Evolutionary conservation across 2,888 invertebrate genomes (phyloP).

Genomic region (Leptinotarsa juncta): DNA sequence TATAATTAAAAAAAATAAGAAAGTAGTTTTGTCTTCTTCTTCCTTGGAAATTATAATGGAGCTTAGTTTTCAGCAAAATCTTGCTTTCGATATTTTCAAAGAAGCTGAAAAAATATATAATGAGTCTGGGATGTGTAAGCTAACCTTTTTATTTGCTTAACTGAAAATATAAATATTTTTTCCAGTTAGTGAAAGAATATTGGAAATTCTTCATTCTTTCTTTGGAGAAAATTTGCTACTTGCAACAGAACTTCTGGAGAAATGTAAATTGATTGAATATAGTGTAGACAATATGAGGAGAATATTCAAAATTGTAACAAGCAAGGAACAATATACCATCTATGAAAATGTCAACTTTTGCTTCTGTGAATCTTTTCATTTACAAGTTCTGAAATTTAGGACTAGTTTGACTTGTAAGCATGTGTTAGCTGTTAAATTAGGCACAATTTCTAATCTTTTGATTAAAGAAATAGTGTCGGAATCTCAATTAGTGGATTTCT

Average conservation of each 20-base stretch:
- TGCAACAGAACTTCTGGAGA: constrained; percentile 74
- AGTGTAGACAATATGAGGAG: constrained; percentile 64
- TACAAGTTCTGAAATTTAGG: constrained; percentile 69
- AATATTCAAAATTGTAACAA: constrained; percentile 72
- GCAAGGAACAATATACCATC: constrained; percentile 71
- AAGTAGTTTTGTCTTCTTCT: too few species aligned
- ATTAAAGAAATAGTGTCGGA: constrained; percentile 66
- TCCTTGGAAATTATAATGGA: constrained; percentile 16
- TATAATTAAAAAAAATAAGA: too few species aligned
- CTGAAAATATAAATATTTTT: constrained; percentile 6
- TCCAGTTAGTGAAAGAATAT: constrained; percentile 71
- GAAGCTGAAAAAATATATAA: constrained; percentile 49
- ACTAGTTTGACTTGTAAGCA: constrained; percentile 75
- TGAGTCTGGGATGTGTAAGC: constrained; percentile 49
- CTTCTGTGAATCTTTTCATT: constrained; percentile 73
- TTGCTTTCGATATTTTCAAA: constrained; percentile 50
- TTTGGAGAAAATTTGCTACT: constrained; percentile 72
- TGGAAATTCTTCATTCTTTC: constrained; percentile 70
- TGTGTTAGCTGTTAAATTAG: constrained; percentile 73
- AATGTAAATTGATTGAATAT: constrained; percentile 68
- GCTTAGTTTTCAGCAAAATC: constrained; percentile 41
- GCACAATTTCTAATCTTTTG: constrained; percentile 65
- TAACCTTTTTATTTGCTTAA: not conserved
- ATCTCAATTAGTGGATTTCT: constrained; percentile 66
- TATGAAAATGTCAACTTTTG: constrained; percentile 77